Base-by-base conservation (phyloP, 2,797 vertebrate species). In the Notolabrus celidotus region DNA sequence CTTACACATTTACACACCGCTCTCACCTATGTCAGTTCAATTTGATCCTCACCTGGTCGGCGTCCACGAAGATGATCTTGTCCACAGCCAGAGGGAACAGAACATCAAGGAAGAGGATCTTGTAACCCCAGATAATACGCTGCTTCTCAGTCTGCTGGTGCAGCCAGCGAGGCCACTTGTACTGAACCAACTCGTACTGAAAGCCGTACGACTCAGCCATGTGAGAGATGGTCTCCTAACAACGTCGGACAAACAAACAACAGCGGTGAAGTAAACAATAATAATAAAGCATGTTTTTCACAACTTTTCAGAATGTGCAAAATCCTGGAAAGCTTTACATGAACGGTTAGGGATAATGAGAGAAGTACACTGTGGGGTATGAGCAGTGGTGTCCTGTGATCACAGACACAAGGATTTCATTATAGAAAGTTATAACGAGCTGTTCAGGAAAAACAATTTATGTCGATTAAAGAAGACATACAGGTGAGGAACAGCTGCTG, bases 1-100 rank as follows among this genome's bases (percentile, higher is more conserved):
- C 54, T 52, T 36, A 41, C 36, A 67, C 56, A 53, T 63, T 1
- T 22, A n/a, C 39, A 31, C 39, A 22, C 3, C 31, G 50, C 39
- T 41, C 50, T 47, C 19, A 29, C 11, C 33, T 9, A 1, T 8
- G n/a, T 29, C 41, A 9, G 19, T 68, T 38, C 29, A 3, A 38
- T 51, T 57, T 65, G 22, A 73, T 19, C 7, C 58, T 79, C 90
- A 99, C 97, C 96, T 99, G 98, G 87, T 99, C 97, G 14, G 98
- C 98, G 50, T 99, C 98, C 0, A 99, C 97, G 89, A 99, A 99
- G 89, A 99, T 98, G 86, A 99, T 96, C 94, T 99, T 99, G 89
- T 99, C 95, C 67, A 99, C 95, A 23, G 97, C 96, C 80, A 99
- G 82, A 8, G 98, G 98, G 84, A 99, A 99, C 66, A 99, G 96